phyloP scores from a whole-genome alignment of 2,888 invertebrate genomes.

The Catocala fraxini region DNA sequence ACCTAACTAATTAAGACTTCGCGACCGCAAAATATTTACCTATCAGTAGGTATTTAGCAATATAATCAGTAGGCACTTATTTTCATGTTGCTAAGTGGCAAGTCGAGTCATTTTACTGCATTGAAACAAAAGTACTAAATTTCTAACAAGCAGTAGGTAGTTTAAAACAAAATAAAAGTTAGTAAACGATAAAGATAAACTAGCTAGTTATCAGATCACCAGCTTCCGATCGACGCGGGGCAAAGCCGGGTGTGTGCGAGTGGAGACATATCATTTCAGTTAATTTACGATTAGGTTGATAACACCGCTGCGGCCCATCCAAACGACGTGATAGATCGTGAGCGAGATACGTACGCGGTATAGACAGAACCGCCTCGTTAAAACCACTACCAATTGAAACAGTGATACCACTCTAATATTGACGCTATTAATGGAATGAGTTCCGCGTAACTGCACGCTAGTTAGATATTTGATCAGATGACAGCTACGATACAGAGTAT shows the following conservation, averaged over 20 bases:
- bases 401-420: constrained; percentile 40
- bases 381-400: constrained; percentile 41
- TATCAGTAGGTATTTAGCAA: no score
- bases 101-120: background rate
- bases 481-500: constrained; percentile 29
- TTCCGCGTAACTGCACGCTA: constrained; percentile 44
- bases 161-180: constrained; percentile 4
- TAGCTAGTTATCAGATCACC: constrained; percentile 24
- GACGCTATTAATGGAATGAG: constrained; percentile 43
- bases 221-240: constrained; percentile 31
- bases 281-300: constrained; percentile 75
- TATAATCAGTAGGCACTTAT: background rate
- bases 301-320: constrained; percentile 56
- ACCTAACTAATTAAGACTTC: background rate
- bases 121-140: background rate
- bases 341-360: constrained; percentile 53
- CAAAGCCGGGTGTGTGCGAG: constrained; percentile 46
- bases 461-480: constrained; percentile 48
- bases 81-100: background rate
- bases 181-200: constrained; percentile 15
- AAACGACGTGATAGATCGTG: constrained; percentile 65
- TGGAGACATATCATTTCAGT: constrained; percentile 69
- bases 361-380: constrained; percentile 25
- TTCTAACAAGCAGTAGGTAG: background rate
- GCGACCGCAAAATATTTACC: background rate